Evolutionary conservation across 2,113 vertebrate genomes (phyloP), one percentile per base, ranked within the genome.

Genomic region (Odocoileus virginianus): DNA sequence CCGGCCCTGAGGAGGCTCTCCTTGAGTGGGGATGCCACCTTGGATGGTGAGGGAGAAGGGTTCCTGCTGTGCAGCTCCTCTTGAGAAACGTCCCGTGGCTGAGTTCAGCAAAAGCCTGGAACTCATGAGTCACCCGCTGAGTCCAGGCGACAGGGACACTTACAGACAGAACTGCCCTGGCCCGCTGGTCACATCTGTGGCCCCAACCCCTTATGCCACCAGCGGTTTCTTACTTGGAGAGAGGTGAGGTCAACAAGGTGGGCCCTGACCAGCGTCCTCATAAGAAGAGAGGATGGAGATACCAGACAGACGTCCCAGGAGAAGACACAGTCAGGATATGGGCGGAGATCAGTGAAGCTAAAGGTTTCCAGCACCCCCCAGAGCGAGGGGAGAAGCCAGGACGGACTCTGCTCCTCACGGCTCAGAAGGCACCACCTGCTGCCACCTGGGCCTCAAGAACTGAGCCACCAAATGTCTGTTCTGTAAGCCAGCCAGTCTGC

Each of bases 381-480:
- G 54, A 33, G 71, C 3, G 17, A n/a, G 40, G 16, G 64, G 50
- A 57, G 67, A 10, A 4, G 28, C 87, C 7, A 4, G 58, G 36
- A 23, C 52, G 30, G 87, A 33, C 12, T 7, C 71, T 7, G 5
- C 36, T 43, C 7, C 50, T 30, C 6, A 1, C 52, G 1, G 36
- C 36, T 21, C 67, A 55, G 36, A 10, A 3, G 50, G 50, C 43
- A 11, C 12, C 19, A 33, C 67, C 21, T 2, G 40, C 71, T 55
- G 8, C 28, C 17, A 2, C 28, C 30, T 12, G 4, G 55, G 55
- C 74, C 21, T 47, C 71, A 6, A 11, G 43, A 5, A 13, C 74
- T 2, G 43, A 27, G 55, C 17, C 40, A 0, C 14, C 2, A 5
- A 5, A 14, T 0, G 8, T 16, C 54, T 25, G 52, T 28, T 40